Base-by-base conservation (phyloP, 1,140 invertebrate species). In the Bursaphelenchus mucronatus region DNA sequence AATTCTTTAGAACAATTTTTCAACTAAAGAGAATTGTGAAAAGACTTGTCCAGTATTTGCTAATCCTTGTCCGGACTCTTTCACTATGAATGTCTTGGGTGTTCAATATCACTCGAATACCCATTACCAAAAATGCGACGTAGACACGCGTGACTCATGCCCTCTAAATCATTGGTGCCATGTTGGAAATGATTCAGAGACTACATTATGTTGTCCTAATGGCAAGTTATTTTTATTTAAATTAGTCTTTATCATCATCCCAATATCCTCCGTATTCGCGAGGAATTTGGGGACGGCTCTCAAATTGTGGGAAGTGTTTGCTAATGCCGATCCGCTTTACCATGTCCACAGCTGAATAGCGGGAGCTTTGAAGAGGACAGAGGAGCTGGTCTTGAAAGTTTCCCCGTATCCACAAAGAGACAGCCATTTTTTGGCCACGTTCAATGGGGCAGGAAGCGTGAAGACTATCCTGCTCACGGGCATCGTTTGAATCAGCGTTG, bases 401-500 rank as follows among this genome's bases (percentile, higher is more conserved):
- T 58, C 69, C 73, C 10, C 73, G 65, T 0, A 76, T 67, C 74
- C 74, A 76, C 49, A 76, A 54, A 11, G 73, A 68, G 5, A 76
- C 69, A 49, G 74, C 74, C 10, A 76, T 74, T 57, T 76, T 76
- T 52, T 53, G 58, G 19, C 74, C 74, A 21, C 72, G 41, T 49
- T 67, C 44, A 43, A 76, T 74, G 19, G 74, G 76, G 57, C 74
- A 76, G 5, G 74, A 73, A 13, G 73, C 76, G 39, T 76, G 74
- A 1, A 76, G 30, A 39, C 64, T 21, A 21, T 71, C 21, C 13
- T 57, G 13, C 56, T 73, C 70, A 7, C 45, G 21, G 9, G 11
- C 44, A 44, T 73, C 72, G 58, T 73, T 75, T 8, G 73, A 74
- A 50, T 73, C 70, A 9, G 73, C 66, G 52, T 73, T 73, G 19